Conservation (phyloP, 1,140 invertebrate species). For the Myzus persicae region DNA sequence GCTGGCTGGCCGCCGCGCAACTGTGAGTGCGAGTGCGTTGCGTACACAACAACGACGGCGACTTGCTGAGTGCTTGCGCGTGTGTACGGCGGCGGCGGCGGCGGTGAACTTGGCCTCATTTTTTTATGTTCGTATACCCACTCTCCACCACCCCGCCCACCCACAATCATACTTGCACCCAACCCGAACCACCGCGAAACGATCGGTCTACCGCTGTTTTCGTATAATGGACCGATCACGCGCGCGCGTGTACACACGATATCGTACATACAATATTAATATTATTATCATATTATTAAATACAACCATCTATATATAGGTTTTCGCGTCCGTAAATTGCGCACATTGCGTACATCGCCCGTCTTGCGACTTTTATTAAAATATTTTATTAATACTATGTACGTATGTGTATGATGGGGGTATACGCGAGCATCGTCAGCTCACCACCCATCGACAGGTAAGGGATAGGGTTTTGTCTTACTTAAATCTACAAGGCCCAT, state of each 20-base stretch:
- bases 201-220: neutral
- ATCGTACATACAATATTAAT: neutral
- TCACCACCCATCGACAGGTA: neutral
- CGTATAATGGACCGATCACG: constrained; percentile 9
- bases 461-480: no score
- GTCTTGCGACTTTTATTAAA: neutral
- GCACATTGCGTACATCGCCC: neutral
- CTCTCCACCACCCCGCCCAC: neutral
- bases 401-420: no score
- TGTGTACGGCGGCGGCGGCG: neutral
- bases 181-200: constrained; percentile 7
- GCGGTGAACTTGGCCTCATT: constrained; percentile 46
- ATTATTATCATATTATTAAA: neutral
- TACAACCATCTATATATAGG: neutral
- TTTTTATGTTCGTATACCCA: neutral
- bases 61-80: neutral
- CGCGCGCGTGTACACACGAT: neutral
- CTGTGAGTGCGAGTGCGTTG: neutral
- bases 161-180: neutral
- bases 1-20: neutral
- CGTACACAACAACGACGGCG: constrained; percentile 56
- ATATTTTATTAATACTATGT: no score
- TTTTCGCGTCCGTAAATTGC: neutral
- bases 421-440: no score
- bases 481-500: no score